phyloP scores from a whole-genome alignment of 2,113 vertebrate genomes.

The human (Homo sapiens) region GRCh38 chr17:12244001-12244500 shows the following conservation, averaged over 20 bases:
- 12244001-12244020: not conserved
- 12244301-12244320: not conserved
- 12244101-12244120: not conserved
- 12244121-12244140: not conserved
- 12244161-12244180: not conserved
- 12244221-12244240: not conserved
- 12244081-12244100: not conserved
- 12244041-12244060: not conserved
- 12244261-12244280: not conserved
- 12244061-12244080: not conserved
- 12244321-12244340: not conserved
- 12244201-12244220: not conserved
- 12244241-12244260: not conserved
- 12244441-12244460: not conserved
- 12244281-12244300: not conserved
- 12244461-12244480: not conserved
- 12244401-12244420: not conserved
- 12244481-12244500: not conserved
- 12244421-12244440: not conserved
- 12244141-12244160: not conserved
- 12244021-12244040: not conserved
- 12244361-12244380: not conserved
- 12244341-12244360: not conserved
- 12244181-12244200: not conserved
- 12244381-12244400: not conserved